Conservation (phyloP, 2,888 invertebrate species). For the Blastobasis adustella region DNA sequence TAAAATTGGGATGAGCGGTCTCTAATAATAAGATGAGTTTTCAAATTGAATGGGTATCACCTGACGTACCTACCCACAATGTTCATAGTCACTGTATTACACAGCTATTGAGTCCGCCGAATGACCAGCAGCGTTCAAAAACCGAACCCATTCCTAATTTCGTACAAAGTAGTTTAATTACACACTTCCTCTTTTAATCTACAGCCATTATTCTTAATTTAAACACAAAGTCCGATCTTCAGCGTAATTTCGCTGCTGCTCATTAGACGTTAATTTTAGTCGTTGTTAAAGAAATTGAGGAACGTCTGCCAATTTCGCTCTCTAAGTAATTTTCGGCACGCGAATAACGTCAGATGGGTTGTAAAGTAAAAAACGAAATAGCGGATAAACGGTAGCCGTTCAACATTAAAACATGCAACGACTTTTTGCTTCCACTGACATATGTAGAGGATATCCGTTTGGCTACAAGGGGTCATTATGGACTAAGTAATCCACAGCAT, state of each 20-base stretch:
- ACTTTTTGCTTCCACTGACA: slow-evolving; percentile 50
- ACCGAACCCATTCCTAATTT: no score
- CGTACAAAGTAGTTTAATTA: no score
- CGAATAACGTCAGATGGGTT: slow-evolving; percentile 38
- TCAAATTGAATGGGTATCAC: not conserved
- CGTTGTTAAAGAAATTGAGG: slow-evolving; percentile 34
- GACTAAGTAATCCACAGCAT: slow-evolving; percentile 42
- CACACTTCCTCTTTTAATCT: no score
- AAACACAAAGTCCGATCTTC: no score
- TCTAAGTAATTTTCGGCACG: slow-evolving; percentile 59
- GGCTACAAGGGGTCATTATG: slow-evolving; percentile 55
- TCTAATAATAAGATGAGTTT: slow-evolving; percentile 27
- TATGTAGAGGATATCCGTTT: slow-evolving; percentile 66
- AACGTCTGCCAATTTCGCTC: slow-evolving; percentile 28
- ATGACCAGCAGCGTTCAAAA: no score
- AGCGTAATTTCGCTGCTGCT: no score
- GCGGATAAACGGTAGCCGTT: slow-evolving; percentile 51
- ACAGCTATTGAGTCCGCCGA: no score
- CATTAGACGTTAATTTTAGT: no score
- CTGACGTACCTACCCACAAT: no score
- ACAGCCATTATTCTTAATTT: no score
- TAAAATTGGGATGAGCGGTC: slow-evolving; percentile 31
- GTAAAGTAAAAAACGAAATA: slow-evolving; percentile 24
- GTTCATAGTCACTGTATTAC: no score
- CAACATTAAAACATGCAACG: slow-evolving; percentile 20